phyloP scores from a whole-genome alignment of 1,140 invertebrate species.

The Teleogryllus occipitalis region DNA sequence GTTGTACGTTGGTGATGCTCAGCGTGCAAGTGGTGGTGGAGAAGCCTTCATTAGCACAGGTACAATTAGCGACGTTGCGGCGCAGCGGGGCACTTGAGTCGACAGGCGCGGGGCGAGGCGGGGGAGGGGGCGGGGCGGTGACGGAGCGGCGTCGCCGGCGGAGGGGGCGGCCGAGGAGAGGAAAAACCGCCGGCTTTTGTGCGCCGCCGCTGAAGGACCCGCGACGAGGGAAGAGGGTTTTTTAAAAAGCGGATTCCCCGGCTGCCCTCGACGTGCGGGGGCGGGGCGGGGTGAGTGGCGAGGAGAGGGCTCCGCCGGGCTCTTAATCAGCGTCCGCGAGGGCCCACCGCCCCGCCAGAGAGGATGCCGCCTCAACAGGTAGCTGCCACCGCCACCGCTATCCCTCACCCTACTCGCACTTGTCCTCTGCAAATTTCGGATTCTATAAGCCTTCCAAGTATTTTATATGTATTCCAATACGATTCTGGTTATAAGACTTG shows the following conservation, averaged over 20 bases:
- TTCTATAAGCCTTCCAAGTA: too few relatives aligned
- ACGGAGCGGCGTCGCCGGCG: not conserved
- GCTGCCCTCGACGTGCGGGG: not conserved
- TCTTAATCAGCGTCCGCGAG: not conserved
- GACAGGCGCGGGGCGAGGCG: not conserved
- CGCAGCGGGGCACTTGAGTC: not conserved
- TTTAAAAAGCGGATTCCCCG: not conserved
- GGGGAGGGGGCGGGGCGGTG: too few relatives aligned
- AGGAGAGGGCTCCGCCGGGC: not conserved
- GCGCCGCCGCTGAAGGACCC: not conserved
- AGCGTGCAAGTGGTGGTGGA: too few relatives aligned
- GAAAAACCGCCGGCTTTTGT: not conserved
- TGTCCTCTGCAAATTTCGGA: not conserved
- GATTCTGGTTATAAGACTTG: too few relatives aligned
- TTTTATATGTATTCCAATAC: too few relatives aligned
- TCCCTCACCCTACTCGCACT: not conserved
- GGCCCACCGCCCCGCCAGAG: too few relatives aligned
- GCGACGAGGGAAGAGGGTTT: not conserved
- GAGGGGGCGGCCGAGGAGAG: not conserved
- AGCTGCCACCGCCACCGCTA: not conserved
- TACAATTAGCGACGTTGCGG: too few relatives aligned
- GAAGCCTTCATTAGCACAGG: too few relatives aligned
- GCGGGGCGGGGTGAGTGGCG: not conserved
- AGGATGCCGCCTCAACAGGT: not conserved
- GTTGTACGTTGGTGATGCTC: too few relatives aligned